Evolutionary conservation across 1,140 invertebrate species (phyloP).

Genomic region (Argopecten irradians): DNA sequence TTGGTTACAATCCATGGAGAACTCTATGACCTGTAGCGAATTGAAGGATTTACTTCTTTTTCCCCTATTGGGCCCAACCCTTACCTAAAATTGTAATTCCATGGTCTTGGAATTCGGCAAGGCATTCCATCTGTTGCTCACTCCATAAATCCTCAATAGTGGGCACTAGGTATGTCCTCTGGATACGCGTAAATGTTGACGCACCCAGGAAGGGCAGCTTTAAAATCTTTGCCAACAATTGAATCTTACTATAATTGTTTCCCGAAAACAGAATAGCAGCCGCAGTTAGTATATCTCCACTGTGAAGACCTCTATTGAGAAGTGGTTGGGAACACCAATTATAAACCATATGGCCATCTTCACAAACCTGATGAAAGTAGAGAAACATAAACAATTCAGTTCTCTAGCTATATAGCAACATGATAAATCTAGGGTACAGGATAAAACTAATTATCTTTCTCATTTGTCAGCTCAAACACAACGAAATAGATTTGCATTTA

Average conservation of each 20-base stretch:
- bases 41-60: too few species aligned
- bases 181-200: conserved; percentile 18
- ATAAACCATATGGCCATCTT: conserved; percentile 19
- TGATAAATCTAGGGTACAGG: too few species aligned
- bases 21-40: too few species aligned
- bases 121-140: too few species aligned
- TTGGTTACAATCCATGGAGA: too few species aligned
- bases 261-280: conserved; percentile 35
- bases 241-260: conserved; percentile 40
- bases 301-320: conserved; percentile 16
- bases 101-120: too few species aligned
- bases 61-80: too few species aligned
- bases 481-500: too few species aligned
- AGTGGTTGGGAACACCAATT: conserved; percentile 41
- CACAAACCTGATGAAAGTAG: conserved; percentile 27
- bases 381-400: neutral
- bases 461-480: too few species aligned
- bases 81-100: too few species aligned
- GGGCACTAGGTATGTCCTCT: conserved; percentile 35
- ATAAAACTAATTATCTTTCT: too few species aligned
- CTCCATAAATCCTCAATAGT: conserved; percentile 25
- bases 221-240: conserved; percentile 27
- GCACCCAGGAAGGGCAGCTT: conserved; percentile 23
- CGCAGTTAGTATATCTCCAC: conserved; percentile 34
- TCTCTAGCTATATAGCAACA: too few species aligned